phyloP scores from a whole-genome alignment of 1,140 invertebrate genomes.

The Diachasma alloeum region DNA sequence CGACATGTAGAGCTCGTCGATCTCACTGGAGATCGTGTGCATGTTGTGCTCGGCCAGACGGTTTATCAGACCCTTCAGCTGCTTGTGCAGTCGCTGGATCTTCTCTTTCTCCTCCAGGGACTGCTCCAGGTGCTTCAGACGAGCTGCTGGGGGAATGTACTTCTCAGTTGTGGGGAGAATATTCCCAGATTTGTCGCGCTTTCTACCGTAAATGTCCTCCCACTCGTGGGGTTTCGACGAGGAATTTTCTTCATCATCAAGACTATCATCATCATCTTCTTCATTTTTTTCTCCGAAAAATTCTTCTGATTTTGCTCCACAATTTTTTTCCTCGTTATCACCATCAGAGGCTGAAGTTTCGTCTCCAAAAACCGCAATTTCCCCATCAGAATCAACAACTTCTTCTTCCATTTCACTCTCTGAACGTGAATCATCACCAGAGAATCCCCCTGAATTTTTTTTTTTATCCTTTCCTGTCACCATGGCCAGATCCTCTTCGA shows the following conservation, averaged over 20 bases:
- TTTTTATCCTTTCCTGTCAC: slow-evolving; percentile 33
- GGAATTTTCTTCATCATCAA: slow-evolving; percentile 61
- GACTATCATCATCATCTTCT: slow-evolving; percentile 47
- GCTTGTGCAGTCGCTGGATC: slow-evolving; percentile 73
- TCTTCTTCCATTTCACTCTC: slow-evolving; percentile 22
- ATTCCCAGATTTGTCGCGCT: slow-evolving; percentile 81
- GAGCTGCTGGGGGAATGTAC: slow-evolving; percentile 86
- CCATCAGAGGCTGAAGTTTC: slow-evolving; percentile 32
- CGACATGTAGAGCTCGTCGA: slow-evolving; percentile 78
- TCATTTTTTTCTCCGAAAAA: slow-evolving; percentile 46
- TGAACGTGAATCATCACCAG: slow-evolving; percentile 35
- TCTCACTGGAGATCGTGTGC: slow-evolving; percentile 77
- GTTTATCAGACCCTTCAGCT: slow-evolving; percentile 89
- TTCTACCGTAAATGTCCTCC: slow-evolving; percentile 95
- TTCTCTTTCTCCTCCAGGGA: slow-evolving; percentile 69
- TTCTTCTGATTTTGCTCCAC: no score
- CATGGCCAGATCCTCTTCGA: slow-evolving; percentile 71
- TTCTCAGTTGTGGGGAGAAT: slow-evolving; percentile 70
- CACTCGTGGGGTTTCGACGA: slow-evolving; percentile 58
- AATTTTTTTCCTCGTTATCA: slow-evolving; percentile 38
- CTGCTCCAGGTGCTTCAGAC: slow-evolving; percentile 64
- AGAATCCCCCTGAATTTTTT: slow-evolving; percentile 36
- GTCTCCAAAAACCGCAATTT: slow-evolving; percentile 44
- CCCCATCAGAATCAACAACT: slow-evolving; percentile 7
- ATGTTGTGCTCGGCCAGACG: slow-evolving; percentile 89